Percentiles rank a stretch among this genome's conserved stretches.
Conservation (phyloP, 2,113 vertebrate species). For the Actenoides lindsayi region DNA sequence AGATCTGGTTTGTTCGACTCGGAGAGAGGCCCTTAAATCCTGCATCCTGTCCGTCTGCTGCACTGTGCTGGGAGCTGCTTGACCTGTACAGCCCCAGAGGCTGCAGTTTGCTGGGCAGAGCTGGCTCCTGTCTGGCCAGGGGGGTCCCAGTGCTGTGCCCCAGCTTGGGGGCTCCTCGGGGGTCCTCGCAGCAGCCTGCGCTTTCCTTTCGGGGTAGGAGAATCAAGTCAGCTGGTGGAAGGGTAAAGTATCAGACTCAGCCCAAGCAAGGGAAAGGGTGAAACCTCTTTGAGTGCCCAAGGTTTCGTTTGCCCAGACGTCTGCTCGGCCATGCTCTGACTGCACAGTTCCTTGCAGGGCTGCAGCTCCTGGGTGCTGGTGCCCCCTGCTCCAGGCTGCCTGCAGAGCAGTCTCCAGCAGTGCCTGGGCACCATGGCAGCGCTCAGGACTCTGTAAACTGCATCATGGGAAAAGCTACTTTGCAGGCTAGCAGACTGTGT, state of each 20-base stretch:
- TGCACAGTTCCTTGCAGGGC: background rate
- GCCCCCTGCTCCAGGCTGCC: background rate
- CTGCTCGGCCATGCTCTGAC: accelerated
- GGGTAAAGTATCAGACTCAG: background rate
- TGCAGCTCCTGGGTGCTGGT: background rate
- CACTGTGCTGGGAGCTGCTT: background rate
- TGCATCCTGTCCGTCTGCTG: background rate
- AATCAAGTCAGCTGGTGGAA: background rate
- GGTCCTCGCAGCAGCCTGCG: accelerated
- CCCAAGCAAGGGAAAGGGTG: background rate
- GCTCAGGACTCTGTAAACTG: background rate
- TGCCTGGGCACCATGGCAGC: background rate
- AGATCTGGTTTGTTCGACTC: background rate
- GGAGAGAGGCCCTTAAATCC: background rate
- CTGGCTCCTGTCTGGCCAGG: background rate
- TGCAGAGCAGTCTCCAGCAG: accelerated
- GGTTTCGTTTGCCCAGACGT: accelerated
- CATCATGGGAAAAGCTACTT: background rate
- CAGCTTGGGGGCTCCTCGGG: background rate
- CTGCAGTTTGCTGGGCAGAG: background rate
- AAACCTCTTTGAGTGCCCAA: background rate
- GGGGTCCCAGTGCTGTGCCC: background rate
- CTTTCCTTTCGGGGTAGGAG: background rate
- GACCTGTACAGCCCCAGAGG: background rate
- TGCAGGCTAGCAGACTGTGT: background rate